Evolutionary conservation across 2,888 invertebrate genomes (phyloP), one percentile per base, ranked within the genome.

Genomic region (Muscina levida): DNA sequence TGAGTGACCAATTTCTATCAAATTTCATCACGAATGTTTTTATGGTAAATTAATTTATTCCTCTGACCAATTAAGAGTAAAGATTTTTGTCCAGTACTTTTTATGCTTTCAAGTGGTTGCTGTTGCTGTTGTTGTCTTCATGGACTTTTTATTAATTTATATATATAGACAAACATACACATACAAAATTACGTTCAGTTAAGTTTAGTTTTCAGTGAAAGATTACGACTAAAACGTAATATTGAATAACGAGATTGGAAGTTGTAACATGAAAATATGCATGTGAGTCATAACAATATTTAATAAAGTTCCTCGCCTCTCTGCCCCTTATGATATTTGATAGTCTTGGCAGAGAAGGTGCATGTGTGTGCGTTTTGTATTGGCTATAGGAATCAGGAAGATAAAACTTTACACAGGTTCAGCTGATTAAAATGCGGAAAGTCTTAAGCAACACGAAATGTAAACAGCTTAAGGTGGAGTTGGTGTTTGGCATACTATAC

Each of bases 1-100:
- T 79, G 80, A 82, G 72, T 84, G 83, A 82, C 82, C 83, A 84
- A 82, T 84, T 84, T 84, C 82, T 82, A 84, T 84, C 82, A 77
- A 82, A 80, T 84, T 84, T 84, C 82, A 82, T 80, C 83, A 79
- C 79, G 82, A 77, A 78, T 81, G 77, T 74, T 82, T 82, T 79
- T 79, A 76, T 76, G 81, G 81, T 79, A 77, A 82, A 77, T 82
- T 83, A 81, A 83, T 83, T 83, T 81, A 83, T 79, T 79, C 79
- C 74, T 79, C 68, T 72, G 75, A 79, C 76, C 78, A 79, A 79
- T 78, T 82, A 78, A 79, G 78, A 79, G 74, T 78, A 82, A 82
- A 74, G 53, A 70, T 76, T 82, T 79, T 72, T 62, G 48, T 67
- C 51, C 51, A 67, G 44, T 48, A 48, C 31, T 31, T 31, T 31